Conservation (phyloP, 2,888 invertebrate species). For the Tenthredo amoena region DNA sequence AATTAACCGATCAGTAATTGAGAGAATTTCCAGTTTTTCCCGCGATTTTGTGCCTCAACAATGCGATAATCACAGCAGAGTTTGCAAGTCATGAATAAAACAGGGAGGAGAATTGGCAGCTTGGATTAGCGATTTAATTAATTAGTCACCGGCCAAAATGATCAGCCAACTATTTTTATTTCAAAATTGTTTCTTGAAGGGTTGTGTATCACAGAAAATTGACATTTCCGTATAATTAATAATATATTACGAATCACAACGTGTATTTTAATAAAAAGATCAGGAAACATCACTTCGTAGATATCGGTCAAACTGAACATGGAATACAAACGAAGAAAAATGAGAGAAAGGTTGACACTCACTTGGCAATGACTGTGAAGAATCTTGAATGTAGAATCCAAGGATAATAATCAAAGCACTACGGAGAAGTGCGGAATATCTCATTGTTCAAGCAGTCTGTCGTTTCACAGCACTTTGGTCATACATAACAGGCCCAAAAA, state of each 20-base stretch:
- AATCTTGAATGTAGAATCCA: constrained; percentile 24
- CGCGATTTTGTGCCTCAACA: neutral
- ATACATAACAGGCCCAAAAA: constrained; percentile 34
- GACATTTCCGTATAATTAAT: neutral
- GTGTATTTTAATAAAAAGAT: neutral
- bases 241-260: neutral
- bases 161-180: neutral
- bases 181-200: neutral
- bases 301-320: neutral
- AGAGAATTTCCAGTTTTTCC: neutral
- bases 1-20: constrained; percentile 16
- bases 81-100: constrained; percentile 15
- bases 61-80: constrained; percentile 21
- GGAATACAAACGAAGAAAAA: neutral
- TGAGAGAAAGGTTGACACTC: neutral
- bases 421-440: constrained; percentile 10
- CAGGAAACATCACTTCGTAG: neutral
- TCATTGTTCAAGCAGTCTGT: constrained; percentile 32
- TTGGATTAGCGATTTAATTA: neutral
- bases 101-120: neutral
- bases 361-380: neutral
- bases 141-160: neutral
- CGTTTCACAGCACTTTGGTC: neutral
- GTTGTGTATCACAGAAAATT: neutral
- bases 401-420: constrained; percentile 10